phyloP scores from a whole-genome alignment of 2,797 vertebrate genomes.

The Carduelis carduelis region DNA sequence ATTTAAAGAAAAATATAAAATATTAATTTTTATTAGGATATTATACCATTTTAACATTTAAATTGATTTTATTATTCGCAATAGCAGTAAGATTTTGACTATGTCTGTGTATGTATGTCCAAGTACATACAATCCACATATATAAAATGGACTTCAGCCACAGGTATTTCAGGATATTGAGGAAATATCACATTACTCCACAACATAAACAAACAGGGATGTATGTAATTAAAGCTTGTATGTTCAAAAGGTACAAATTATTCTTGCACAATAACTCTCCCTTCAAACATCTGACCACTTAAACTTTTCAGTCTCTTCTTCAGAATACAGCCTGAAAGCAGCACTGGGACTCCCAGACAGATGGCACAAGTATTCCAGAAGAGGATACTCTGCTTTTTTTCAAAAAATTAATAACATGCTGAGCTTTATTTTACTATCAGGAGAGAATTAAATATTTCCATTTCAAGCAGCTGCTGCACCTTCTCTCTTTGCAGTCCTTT shows the following conservation, averaged over 20 bases:
- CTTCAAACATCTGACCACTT: conserved; percentile 1
- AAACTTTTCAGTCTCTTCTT: neutral
- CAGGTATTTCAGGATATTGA: neutral
- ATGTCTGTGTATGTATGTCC: neutral
- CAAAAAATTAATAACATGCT: neutral
- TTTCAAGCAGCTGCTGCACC: conserved; percentile 48
- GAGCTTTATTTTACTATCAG: neutral
- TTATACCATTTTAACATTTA: neutral
- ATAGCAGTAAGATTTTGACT: neutral
- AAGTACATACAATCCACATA: neutral
- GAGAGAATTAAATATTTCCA: conserved; percentile 46
- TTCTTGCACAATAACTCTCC: neutral
- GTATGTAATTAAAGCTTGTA: neutral
- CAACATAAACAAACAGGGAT: neutral
- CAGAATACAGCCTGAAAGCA: neutral
- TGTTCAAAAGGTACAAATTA: neutral
- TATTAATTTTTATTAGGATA: neutral
- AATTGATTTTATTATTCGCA: neutral
- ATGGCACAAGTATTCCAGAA: conserved; percentile 11
- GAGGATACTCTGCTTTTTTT: neutral
- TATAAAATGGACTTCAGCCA: neutral
- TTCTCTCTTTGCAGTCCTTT: conserved; percentile 62
- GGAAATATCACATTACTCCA: neutral
- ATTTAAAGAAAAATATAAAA: neutral
- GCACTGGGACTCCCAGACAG: conserved; percentile 16